Evolutionary conservation across 2,888 invertebrate genomes (phyloP), one percentile per base, ranked within the genome.

Genomic region (Pandemis cinnamomeana): DNA sequence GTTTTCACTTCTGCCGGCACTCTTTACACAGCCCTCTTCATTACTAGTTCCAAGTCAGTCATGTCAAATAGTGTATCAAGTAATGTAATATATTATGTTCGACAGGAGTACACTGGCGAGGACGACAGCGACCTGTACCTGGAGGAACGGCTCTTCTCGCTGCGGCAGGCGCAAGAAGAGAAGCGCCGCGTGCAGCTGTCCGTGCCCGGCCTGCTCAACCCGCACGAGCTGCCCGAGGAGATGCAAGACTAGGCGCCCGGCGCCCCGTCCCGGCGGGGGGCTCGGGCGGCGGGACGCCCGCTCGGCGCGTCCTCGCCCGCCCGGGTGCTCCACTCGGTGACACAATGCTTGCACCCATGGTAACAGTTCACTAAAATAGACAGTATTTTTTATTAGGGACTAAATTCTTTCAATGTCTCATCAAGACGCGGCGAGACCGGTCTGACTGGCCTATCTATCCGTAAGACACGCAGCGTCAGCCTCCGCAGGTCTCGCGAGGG

Each of bases 101-200:
- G 41, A 5, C 90, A 99, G 99, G 99, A 99, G 95, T 99, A 98
- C 90, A 98, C 99, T 44, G 99, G 99, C 62, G 99, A 99, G 90
- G 99, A 99, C 89, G 99, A 99, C 92, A 97, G 98, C 77, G 99
- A 99, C 94, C 95, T 99, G 86, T 99, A 98, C 94, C 95, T 99
- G 86, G 99, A 99, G 88, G 99, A 99, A 91, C 96, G 99, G 82
- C 98, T 99, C 91, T 96, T 96, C 78, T 97, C 98, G 75, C 95
- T 99, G 79, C 96, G 97, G 80, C 95, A 96, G 84, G 99, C 99
- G 66, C 99, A 99, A 89, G 97, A 97, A 78, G 99, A 99, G 85
- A 99, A 99, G 94, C 96, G 98, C 87, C 96, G 97, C 89, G 96
- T 98, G 82, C 99, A 99, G 94, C 95, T 98, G 92, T 97, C 98